Percentiles rank a stretch among this genome's conserved stretches.
These are phyloP conservation scores for Autographa pulchrina DNA, from an alignment of 2,888 invertebrate species.

Conservation along the genomic window DNA sequence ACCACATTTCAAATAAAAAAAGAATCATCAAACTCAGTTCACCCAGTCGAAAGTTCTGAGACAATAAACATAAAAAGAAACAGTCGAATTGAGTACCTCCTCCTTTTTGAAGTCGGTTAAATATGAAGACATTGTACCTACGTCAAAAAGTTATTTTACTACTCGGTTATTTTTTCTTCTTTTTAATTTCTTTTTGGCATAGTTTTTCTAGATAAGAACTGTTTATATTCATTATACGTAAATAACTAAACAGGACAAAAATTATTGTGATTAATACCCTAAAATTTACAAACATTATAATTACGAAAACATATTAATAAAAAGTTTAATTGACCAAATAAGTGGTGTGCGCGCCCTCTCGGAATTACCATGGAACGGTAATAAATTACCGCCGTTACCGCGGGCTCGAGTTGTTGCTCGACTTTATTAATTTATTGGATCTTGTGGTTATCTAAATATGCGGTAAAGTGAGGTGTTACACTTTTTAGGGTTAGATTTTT, in stretches of 20 bases:
- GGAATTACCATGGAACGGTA: slow-evolving; percentile 44
- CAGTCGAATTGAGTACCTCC: too few relatives aligned
- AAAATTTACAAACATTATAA: slow-evolving; percentile 44
- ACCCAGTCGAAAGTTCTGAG: too few relatives aligned
- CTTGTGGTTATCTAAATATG: slow-evolving; percentile 34
- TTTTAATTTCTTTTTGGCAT: too few relatives aligned
- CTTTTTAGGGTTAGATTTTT: not conserved
- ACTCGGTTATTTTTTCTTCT: too few relatives aligned
- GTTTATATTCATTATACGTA: too few relatives aligned
- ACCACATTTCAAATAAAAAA: too few relatives aligned
- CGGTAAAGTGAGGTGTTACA: slow-evolving; percentile 1
- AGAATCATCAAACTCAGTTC: too few relatives aligned
- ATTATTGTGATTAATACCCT: slow-evolving; percentile 23
- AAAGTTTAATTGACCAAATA: slow-evolving; percentile 60
- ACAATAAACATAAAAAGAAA: too few relatives aligned
- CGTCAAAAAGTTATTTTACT: too few relatives aligned
- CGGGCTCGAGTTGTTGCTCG: slow-evolving; percentile 20
- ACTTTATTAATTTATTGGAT: slow-evolving; percentile 49
- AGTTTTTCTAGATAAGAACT: too few relatives aligned
- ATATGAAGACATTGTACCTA: too few relatives aligned
- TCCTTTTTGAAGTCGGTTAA: too few relatives aligned
- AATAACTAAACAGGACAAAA: not conserved
- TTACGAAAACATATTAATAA: slow-evolving; percentile 56
- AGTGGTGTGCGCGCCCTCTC: slow-evolving; percentile 43
- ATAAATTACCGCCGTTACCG: slow-evolving; percentile 53